Evolutionary conservation across 1,140 invertebrate species (phyloP).

Genomic region (Sogatella furcifera): DNA sequence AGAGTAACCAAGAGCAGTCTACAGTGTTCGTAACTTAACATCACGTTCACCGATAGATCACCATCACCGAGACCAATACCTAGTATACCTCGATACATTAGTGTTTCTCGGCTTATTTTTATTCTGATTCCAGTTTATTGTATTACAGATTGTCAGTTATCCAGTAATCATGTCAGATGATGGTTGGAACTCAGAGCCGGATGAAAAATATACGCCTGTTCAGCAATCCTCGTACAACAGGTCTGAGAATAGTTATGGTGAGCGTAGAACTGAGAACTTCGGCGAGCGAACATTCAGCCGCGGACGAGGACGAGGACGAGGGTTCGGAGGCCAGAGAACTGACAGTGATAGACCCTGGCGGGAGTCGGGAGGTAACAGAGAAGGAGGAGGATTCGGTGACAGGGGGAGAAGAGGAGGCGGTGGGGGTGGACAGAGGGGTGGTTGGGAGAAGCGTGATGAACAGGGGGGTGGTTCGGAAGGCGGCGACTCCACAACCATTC

Average conservation of each 20-base stretch:
- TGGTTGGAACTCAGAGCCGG: constrained; percentile 11
- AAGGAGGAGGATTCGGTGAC: constrained; percentile 1
- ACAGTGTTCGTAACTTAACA: too few species aligned
- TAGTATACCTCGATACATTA: too few species aligned
- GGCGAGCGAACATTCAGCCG: constrained; percentile 3
- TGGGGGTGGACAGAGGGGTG: neutral
- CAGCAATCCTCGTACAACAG: neutral
- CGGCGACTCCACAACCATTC: constrained; percentile 8
- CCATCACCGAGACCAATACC: too few species aligned
- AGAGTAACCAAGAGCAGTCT: too few species aligned
- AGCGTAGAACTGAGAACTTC: neutral
- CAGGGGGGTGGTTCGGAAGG: constrained; percentile 6
- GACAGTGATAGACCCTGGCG: neutral
- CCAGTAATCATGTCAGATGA: constrained; percentile 4
- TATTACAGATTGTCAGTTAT: too few species aligned
- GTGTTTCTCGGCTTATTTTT: too few species aligned
- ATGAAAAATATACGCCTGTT: neutral
- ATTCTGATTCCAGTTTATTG: too few species aligned
- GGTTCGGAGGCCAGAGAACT: neutral
- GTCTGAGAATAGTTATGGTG: neutral
- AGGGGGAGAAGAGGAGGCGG: neutral
- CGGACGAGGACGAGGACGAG: neutral
- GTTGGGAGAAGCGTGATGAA: neutral
- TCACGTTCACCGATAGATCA: too few species aligned
- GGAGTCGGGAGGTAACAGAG: neutral